A percentile compares a stretch with the other conserved stretches of the same genome.
Evolutionary conservation across 2,888 invertebrate genomes (phyloP).

Genomic region (Apodemia zela): DNA sequence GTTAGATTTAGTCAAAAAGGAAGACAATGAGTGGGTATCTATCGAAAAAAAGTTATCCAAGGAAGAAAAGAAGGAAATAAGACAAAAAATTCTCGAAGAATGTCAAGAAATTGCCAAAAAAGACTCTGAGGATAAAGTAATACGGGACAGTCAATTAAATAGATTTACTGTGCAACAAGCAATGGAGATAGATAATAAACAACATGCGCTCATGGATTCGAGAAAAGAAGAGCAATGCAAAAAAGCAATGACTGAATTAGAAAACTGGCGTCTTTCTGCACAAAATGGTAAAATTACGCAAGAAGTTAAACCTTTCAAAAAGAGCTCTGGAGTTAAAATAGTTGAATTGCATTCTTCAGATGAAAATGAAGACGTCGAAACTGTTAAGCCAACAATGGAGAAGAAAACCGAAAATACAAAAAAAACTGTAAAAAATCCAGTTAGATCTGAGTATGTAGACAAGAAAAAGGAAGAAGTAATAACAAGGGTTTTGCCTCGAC

Average conservation of each 20-base stretch:
- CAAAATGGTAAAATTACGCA: constrained; percentile 30
- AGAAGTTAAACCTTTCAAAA: constrained; percentile 31
- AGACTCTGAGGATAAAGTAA: constrained; percentile 70
- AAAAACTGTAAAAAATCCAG: constrained; percentile 39
- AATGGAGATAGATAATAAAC: constrained; percentile 70
- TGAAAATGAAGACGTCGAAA: constrained; percentile 33
- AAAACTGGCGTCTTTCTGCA: constrained; percentile 74
- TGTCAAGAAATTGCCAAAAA: constrained; percentile 78
- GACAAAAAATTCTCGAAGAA: constrained; percentile 79
- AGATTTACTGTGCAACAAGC: constrained; percentile 73
- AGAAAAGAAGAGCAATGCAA: constrained; percentile 82
- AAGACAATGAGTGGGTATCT: constrained; percentile 75
- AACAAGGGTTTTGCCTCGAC: constrained; percentile 71
- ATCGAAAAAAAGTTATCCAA: constrained; percentile 80
- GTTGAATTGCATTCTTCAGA: constrained; percentile 44
- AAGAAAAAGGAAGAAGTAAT: constrained; percentile 56
- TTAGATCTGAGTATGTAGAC: constrained; percentile 59
- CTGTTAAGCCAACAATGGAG: constrained; percentile 6
- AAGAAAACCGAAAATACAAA: constrained; percentile 30
- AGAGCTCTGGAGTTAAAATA: constrained; percentile 41
- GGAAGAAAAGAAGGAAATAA: constrained; percentile 75
- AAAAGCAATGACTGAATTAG: constrained; percentile 83
- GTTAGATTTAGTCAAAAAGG: constrained; percentile 84
- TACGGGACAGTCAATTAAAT: constrained; percentile 77
- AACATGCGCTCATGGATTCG: constrained; percentile 82